Conservation (phyloP, 2,888 invertebrate genomes). For the Mythimna pallens region DNA sequence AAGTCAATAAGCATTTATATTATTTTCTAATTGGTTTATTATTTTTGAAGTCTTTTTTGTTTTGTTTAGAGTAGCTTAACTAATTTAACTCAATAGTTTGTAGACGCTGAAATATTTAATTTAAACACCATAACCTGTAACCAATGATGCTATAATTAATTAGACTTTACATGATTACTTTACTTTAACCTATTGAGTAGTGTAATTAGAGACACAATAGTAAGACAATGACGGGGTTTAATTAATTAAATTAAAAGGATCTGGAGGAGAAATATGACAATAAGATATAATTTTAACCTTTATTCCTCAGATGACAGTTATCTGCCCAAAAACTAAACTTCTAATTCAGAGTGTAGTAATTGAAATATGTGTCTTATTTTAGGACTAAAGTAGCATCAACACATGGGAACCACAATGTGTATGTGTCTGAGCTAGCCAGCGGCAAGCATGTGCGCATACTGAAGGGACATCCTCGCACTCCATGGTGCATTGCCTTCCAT, state of each 20-base stretch:
- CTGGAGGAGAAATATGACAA: not conserved
- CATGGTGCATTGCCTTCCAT: constrained; percentile 97
- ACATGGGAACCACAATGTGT: constrained; percentile 97
- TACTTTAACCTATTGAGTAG: not conserved
- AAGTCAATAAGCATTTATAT: constrained; percentile 71
- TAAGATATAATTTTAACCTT: not conserved
- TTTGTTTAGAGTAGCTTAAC: not conserved
- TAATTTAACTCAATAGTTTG: not conserved
- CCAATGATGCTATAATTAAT: not conserved
- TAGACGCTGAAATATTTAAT: not conserved
- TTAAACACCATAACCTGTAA: not conserved
- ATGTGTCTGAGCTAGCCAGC: constrained; percentile 95
- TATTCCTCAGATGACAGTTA: not conserved
- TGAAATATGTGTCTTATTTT: constrained; percentile 54
- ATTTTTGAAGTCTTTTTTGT: not conserved
- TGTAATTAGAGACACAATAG: too few species aligned
- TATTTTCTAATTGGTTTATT: not conserved
- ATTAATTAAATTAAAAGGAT: too few species aligned
- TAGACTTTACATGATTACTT: not conserved
- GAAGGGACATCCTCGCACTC: constrained; percentile 96
- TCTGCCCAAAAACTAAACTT: not conserved
- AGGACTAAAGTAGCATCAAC: constrained; percentile 96
- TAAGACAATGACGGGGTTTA: too few species aligned
- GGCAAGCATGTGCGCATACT: constrained; percentile 95
- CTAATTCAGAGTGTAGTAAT: not conserved